Base-by-base conservation (phyloP, 2,888 invertebrate species). In the Catotricha subobsoleta region DNA sequence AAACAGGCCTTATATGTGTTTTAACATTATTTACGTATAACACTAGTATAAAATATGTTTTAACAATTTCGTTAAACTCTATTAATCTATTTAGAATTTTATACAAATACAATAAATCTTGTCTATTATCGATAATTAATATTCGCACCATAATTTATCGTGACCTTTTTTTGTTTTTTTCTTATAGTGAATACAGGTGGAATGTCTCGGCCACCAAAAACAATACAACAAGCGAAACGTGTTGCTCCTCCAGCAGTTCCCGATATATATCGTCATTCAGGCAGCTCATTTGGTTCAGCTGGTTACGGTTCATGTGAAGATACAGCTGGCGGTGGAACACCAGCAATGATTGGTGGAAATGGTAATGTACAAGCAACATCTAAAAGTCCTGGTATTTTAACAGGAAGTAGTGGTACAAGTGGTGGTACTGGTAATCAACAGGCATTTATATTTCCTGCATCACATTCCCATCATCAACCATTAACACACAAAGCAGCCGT, bases 181-280 rank as follows among this genome's bases (percentile, higher is more conserved):
- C n/a, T n/a, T 54, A 53, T 53, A 58, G 54, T 72, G 71, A 41
- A 72, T 82, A 82, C 81, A 72, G 84, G 82, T 72, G 86, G 86
- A 61, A 83, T 86, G 80, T 81, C 79, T 62, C 81, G 86, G 68
- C 78, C 82, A 55, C 75, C 74, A 57, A 78, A 78, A 68, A 72
- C 76, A 65, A 76, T 79, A 63, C 76, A 80, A 61, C 84, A 84
- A 67, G 83, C 80, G 57, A 88, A 88, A 67, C 84, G 86, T 67
- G 87, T 88, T 58, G 80, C 87, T 52, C 88, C 88, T 53, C 86
- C 86, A 34, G 82, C 84, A 41, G 80, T 86, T 49, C 84, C 86
- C 38, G 78, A 80, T 60, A 75, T 78, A 49, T 75, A 80, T 64
- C 74, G 84, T 44, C 81, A 81, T 62, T 80, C 80, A 39, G 80